These are phyloP conservation scores for Fragum fragum DNA, from an alignment of 2,888 invertebrate genomes.

Conservation along the genomic window DNA sequence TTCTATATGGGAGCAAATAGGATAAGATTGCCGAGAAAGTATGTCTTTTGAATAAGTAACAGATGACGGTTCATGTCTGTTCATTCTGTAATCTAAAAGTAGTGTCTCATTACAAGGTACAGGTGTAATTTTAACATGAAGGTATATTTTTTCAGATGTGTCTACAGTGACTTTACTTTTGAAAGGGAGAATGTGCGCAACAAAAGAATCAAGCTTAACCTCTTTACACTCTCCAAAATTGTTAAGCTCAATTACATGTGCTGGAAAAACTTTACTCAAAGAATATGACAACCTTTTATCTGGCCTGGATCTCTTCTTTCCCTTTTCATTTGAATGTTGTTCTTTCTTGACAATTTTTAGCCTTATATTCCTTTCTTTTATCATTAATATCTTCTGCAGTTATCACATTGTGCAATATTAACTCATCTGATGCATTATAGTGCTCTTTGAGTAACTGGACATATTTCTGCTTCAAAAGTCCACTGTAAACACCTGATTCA, in stretches of 20 bases:
- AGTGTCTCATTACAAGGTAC: not conserved
- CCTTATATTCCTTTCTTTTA: not conserved
- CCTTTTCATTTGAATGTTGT: too few species aligned
- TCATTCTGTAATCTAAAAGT: constrained; percentile 8
- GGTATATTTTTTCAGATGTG: not conserved
- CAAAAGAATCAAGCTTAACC: not conserved
- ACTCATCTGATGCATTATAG: not conserved
- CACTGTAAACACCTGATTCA: constrained; percentile 15
- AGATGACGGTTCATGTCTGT: not conserved
- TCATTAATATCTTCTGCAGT: not conserved
- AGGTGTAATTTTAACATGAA: not conserved
- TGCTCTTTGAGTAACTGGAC: constrained; percentile 9
- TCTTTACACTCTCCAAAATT: constrained; percentile 1
- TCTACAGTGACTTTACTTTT: not conserved
- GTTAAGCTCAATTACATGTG: not conserved
- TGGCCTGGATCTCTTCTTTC: too few species aligned
- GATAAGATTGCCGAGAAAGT: not conserved
- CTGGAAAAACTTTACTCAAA: not conserved
- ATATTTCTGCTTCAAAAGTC: constrained; percentile 11
- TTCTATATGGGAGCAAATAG: not conserved
- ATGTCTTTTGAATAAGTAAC: not conserved
- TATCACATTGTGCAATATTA: constrained; percentile 4
- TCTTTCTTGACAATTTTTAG: not conserved
- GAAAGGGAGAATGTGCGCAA: not conserved
- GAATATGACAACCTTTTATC: not conserved